Evolutionary conservation across 2,797 vertebrate species (phyloP).

Genomic region (Neopelma chrysocephalum): DNA sequence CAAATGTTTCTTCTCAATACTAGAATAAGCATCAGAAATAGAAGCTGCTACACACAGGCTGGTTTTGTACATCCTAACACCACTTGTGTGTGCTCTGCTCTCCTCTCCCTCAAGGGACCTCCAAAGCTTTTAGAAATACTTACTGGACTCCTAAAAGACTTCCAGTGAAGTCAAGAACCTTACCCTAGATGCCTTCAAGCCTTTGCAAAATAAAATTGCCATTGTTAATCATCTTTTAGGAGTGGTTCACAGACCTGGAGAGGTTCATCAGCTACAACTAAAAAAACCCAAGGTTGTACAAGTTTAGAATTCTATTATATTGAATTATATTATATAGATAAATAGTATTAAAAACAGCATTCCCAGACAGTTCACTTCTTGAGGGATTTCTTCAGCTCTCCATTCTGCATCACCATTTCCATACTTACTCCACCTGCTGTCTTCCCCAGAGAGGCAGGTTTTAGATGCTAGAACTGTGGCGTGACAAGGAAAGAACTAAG

Average conservation of each 20-base stretch:
- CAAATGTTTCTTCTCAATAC: neutral
- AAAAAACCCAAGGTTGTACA: neutral
- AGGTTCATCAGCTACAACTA: neutral
- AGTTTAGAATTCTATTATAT: too few species aligned
- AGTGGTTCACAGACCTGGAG: neutral
- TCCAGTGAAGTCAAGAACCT: neutral
- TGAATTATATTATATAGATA: neutral
- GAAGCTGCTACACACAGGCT: neutral
- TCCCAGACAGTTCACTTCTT: neutral
- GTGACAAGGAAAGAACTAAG: slow-evolving; percentile 4
- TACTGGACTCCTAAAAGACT: neutral
- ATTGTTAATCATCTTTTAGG: neutral
- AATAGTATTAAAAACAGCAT: neutral
- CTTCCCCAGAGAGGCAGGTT: neutral
- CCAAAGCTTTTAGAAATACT: neutral
- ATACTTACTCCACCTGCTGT: slow-evolving; percentile 30
- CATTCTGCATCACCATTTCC: neutral
- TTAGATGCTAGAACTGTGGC: neutral
- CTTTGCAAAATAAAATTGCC: neutral
- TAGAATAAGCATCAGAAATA: neutral
- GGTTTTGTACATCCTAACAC: neutral
- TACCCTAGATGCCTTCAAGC: neutral
- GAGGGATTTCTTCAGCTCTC: neutral
- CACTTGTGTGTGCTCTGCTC: neutral
- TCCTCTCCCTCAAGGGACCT: neutral